These are phyloP conservation scores for Diphyllodes magnificus DNA, from an alignment of 2,113 vertebrate species.

Conservation along the genomic window DNA sequence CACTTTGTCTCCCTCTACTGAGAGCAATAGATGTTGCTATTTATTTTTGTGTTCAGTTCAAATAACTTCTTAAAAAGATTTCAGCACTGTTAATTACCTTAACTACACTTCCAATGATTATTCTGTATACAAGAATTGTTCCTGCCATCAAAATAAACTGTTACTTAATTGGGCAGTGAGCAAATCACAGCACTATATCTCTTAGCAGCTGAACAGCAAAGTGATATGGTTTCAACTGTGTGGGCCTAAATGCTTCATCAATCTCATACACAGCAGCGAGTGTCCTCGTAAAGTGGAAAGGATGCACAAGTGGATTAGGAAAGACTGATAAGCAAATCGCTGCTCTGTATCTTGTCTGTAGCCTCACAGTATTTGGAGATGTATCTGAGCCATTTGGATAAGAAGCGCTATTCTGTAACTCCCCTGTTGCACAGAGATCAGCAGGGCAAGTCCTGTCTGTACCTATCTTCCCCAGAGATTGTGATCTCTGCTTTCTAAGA, in stretches of 20 bases:
- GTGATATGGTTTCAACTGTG: not conserved
- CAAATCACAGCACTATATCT: not conserved
- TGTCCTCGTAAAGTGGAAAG: not conserved
- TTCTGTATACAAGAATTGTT: not conserved
- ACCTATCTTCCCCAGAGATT: not conserved
- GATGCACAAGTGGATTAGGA: not conserved
- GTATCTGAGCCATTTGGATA: not conserved
- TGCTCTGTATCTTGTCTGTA: not conserved
- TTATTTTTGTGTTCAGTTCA: not conserved
- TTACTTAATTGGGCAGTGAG: not conserved
- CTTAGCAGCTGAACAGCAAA: not conserved
- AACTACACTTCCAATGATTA: not conserved
- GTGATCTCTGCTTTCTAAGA: not conserved
- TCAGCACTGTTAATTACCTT: not conserved
- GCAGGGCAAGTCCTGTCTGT: not conserved
- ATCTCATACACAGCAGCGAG: not conserved
- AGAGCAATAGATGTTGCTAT: not conserved
- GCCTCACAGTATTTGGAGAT: not conserved
- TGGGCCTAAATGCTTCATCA: not conserved
- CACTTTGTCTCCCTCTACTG: not conserved
- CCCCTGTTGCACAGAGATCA: not conserved
- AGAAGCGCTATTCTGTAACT: not conserved
- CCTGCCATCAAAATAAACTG: not conserved
- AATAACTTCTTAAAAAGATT: not conserved
- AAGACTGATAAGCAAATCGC: not conserved